Conservation (phyloP, 2,888 invertebrate species). For the Acronicta alni region DNA sequence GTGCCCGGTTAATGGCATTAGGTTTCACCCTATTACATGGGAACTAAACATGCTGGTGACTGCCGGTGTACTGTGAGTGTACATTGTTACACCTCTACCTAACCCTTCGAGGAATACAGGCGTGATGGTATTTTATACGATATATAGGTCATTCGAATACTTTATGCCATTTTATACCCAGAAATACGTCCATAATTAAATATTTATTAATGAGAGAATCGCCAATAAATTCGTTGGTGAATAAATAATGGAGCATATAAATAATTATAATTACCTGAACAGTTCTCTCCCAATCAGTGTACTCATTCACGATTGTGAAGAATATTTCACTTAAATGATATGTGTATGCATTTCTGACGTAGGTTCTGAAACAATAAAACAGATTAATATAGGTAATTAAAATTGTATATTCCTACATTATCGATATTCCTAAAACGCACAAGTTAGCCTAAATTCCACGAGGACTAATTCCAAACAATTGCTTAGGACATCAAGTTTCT, state of each 20-base stretch:
- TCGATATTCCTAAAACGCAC: no score
- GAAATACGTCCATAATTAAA: conserved; percentile 17
- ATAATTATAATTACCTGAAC: conserved; percentile 85
- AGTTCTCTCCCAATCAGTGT: conserved; percentile 98
- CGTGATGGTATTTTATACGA: no score
- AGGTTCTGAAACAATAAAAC: conserved; percentile 90
- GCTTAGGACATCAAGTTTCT: no score
- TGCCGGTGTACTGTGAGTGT: no score
- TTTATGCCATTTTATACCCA: background rate
- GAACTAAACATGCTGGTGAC: no score
- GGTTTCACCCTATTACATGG: no score
- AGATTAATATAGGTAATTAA: background rate
- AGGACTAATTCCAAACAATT: no score
- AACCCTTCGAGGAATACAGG: no score
- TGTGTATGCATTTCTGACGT: conserved; percentile 98
- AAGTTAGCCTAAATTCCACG: no score
- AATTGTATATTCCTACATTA: no score
- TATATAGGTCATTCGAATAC: background rate
- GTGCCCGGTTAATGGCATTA: no score
- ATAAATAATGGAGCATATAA: conserved; percentile 25
- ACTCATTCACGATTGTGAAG: conserved; percentile 98
- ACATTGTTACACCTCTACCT: no score
- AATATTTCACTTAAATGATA: conserved; percentile 99
- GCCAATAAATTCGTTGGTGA: conserved; percentile 28
- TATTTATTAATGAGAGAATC: conserved; percentile 23